Evolutionary conservation across 2,888 invertebrate species (phyloP).

Genomic region (Acanthacorydalis orientalis): DNA sequence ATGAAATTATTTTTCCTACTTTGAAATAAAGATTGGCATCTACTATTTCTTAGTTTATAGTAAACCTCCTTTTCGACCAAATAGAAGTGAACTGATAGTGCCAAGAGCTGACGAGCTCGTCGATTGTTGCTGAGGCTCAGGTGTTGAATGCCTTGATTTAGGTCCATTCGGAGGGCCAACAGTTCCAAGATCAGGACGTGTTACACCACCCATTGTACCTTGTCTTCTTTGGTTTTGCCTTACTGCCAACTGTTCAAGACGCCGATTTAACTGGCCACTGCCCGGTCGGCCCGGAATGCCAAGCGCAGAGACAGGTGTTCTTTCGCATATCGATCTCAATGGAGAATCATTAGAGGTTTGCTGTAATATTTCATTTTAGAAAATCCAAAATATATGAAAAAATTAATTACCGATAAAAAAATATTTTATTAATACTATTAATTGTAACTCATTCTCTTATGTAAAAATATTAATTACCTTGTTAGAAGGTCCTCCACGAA

Average conservation of each 20-base stretch:
- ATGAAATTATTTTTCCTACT: no score
- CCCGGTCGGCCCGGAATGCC: conserved; percentile 45
- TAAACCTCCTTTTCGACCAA: conserved; percentile 73
- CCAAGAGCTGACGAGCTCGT: conserved; percentile 36
- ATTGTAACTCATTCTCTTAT: neutral
- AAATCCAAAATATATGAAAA: neutral
- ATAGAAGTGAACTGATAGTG: conserved; percentile 60
- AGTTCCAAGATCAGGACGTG: conserved; percentile 42
- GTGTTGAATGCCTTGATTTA: conserved; percentile 15
- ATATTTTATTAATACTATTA: neutral
- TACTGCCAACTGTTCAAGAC: conserved; percentile 26
- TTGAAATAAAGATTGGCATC: no score
- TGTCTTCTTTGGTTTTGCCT: conserved; percentile 35
- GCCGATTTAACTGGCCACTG: conserved; percentile 33
- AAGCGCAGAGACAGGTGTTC: conserved; percentile 20
- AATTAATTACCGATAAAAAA: neutral
- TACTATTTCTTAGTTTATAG: conserved; percentile 28
- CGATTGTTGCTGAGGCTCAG: conserved; percentile 12
- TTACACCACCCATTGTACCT: conserved; percentile 30
- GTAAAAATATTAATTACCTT: conserved; percentile 5
- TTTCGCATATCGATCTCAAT: conserved; percentile 2
- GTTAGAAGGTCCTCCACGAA: neutral
- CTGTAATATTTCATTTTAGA: no score
- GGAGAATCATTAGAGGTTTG: no score
- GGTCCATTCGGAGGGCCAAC: conserved; percentile 22